Evolutionary conservation across 2,113 vertebrate genomes (phyloP).

Genomic region (Heterotis niloticus): DNA sequence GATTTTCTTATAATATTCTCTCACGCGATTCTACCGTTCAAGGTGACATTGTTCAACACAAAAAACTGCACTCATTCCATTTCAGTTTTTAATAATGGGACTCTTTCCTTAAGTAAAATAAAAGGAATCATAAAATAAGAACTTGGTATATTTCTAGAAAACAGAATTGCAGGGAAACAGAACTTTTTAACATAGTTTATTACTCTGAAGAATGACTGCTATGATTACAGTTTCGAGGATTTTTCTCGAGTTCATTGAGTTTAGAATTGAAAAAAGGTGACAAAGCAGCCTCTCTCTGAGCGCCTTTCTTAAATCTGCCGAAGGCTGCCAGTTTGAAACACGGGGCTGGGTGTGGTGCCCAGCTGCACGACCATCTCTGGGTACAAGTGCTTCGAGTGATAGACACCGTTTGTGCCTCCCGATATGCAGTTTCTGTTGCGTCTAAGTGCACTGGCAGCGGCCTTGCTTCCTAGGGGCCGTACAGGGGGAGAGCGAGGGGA

Average conservation of each 20-base stretch:
- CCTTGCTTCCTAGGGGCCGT: conserved; percentile 55
- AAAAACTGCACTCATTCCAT: neutral
- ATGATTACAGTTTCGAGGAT: neutral
- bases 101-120: neutral
- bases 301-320: conserved; percentile 54
- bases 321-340: conserved; percentile 52
- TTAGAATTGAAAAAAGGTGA: conserved; percentile 21
- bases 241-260: conserved; percentile 15
- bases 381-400: conserved; percentile 38
- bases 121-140: neutral
- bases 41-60: neutral
- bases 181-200: neutral
- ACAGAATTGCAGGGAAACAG: neutral
- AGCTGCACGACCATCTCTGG: conserved; percentile 49
- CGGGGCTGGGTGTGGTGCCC: conserved; percentile 57
- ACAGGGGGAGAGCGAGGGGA: conserved; percentile 49
- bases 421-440: conserved; percentile 36
- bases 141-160: neutral
- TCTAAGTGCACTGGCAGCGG: conserved; percentile 44
- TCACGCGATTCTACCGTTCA: neutral
- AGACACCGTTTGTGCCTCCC: conserved; percentile 32
- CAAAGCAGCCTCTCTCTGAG: conserved; percentile 40
- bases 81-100: neutral
- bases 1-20: neutral
- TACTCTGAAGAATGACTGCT: conserved; percentile 5